Evolutionary conservation across 2,888 invertebrate species (phyloP).

Genomic region (Parthenolecanium corni): DNA sequence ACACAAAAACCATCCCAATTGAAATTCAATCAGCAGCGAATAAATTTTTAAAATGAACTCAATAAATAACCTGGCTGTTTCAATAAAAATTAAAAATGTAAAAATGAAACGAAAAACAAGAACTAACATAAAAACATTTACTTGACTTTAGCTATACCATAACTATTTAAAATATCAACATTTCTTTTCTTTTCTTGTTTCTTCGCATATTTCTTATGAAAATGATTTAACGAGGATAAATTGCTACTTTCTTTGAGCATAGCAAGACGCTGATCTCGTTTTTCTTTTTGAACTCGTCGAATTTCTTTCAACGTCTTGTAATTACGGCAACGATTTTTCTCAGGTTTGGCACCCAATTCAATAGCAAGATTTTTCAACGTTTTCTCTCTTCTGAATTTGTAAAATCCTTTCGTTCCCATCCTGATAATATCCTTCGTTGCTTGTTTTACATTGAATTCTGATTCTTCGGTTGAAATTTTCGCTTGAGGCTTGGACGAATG

Average conservation of each 20-base stretch:
- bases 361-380: slow-evolving; percentile 4
- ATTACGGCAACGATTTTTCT: slow-evolving; percentile 11
- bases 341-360: slow-evolving; percentile 25
- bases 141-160: slow-evolving; percentile 17
- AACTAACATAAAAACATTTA: background rate
- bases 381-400: slow-evolving; percentile 6
- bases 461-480: background rate
- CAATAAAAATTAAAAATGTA: background rate
- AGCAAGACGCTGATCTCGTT: background rate
- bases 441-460: slow-evolving; percentile 17
- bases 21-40: no score
- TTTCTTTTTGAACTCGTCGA: background rate
- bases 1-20: no score
- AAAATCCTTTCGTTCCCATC: slow-evolving; percentile 15
- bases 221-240: slow-evolving; percentile 14
- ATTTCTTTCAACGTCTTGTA: slow-evolving; percentile 20
- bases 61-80: background rate
- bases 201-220: slow-evolving; percentile 1
- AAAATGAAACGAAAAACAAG: background rate
- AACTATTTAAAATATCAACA: slow-evolving; percentile 11
- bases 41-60: no score
- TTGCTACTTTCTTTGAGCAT: slow-evolving; percentile 15
- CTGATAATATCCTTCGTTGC: slow-evolving; percentile 19
- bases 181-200: background rate
- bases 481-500: background rate